Evolutionary conservation across 2,797 vertebrate species (phyloP), one percentile per base, ranked within the genome.

Genomic region (Pteronotus mesoamericanus): DNA sequence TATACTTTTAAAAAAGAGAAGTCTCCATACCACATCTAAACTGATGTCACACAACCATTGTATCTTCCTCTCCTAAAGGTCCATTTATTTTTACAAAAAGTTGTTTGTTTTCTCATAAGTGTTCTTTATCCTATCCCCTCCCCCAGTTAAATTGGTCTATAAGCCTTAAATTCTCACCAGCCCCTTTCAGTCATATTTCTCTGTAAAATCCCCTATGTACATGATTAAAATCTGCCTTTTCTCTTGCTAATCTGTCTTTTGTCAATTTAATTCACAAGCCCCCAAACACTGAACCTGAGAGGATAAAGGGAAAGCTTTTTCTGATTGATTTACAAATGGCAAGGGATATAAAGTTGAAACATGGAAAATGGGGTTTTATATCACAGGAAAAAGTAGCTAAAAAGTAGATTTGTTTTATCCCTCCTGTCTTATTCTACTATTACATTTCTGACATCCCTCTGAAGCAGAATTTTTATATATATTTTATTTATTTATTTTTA

Each of bases 391-490:
- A 87, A 72, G 68, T 89, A 91, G 6, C 51, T 75, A 57, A 91
- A 91, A 87, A 94, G 44, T 55, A 71, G 24, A 93, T 85, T 77
- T 75, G 0, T 71, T 85, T 39, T 68, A 64, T 24, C 12, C 26
- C 9, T 46, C 34, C 3, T 48, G 34, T 74, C 34, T 91, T 77
- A 39, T n/a, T 88, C 78, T 83, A 71, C 22, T 93, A 32, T 92
- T 86, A 69, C 77, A 95, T 82, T 95, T 16, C 72, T 88, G 69
- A 95, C 15, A 88, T 78, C 6, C 42, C 14, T 88, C 26, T 93
- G 78, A 94, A 86, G 83, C 53, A 74, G 21, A 90, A 85, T 88
- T n/a, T 37, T 94, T 92, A 94, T 82, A 61, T 84, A 83, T n/a
- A n/a, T n/a, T n/a, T n/a, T n/a, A n/a, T n/a, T n/a, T n/a, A n/a